phyloP scores from a whole-genome alignment of 2,888 invertebrate genomes.

The Nasonovia ribisnigri region DNA sequence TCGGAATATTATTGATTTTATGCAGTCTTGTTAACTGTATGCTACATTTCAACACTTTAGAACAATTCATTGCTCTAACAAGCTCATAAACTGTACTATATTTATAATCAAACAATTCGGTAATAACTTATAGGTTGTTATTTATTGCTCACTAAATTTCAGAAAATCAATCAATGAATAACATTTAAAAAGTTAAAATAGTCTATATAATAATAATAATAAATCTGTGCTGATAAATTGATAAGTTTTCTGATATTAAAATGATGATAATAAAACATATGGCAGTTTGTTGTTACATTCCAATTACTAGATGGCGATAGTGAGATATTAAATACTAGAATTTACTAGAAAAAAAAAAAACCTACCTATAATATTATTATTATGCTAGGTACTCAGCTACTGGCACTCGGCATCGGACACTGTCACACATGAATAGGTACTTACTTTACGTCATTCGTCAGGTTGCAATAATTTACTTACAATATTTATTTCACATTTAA shows the following conservation, averaged over 20 bases:
- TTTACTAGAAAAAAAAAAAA: neutral
- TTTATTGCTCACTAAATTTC: neutral
- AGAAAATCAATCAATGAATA: neutral
- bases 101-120: neutral
- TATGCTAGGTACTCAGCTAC: too few species aligned
- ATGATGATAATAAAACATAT: neutral
- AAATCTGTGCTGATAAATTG: neutral
- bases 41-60: conserved; percentile 43
- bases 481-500: neutral
- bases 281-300: neutral
- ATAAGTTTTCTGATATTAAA: conserved; percentile 16
- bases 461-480: neutral
- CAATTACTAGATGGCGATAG: conserved; percentile 45
- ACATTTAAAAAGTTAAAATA: neutral
- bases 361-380: too few species aligned
- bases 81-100: neutral
- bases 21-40: neutral
- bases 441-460: neutral
- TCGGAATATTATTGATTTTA: conserved; percentile 28
- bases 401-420: too few species aligned
- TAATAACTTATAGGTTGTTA: neutral
- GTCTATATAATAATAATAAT: neutral
- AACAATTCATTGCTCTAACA: conserved; percentile 22
- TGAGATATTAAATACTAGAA: neutral
- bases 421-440: neutral